Conservation (phyloP, 2,888 invertebrate species). For the Fragum whitleyi region DNA sequence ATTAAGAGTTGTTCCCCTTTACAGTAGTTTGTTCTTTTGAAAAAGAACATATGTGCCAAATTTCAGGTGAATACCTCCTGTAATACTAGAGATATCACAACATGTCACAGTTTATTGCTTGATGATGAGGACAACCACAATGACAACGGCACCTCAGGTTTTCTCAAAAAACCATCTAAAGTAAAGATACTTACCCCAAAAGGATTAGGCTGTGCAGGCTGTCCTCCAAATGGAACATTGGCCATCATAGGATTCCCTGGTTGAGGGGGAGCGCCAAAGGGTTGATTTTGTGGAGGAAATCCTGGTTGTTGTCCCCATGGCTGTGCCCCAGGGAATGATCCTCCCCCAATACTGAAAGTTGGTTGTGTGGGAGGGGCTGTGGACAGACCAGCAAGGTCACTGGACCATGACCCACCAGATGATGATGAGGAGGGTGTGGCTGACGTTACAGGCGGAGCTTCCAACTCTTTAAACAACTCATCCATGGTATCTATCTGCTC, state of each 20-base stretch:
- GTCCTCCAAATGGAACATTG: conserved; percentile 20
- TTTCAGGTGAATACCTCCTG: too few relatives aligned
- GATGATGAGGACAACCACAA: too few relatives aligned
- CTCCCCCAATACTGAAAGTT: conserved; percentile 45
- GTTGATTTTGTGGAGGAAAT: conserved; percentile 21
- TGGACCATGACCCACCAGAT: conserved; percentile 24
- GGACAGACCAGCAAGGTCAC: conserved; percentile 46
- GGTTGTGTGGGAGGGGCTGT: conserved; percentile 35
- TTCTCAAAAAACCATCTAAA: too few relatives aligned
- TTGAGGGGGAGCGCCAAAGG: conserved; percentile 21
- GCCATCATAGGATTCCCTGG: conserved; percentile 10
- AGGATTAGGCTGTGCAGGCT: conserved; percentile 34
- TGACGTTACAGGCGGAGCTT: conserved; percentile 58
- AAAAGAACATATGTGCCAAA: too few relatives aligned
- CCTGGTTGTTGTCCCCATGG: conserved; percentile 12
- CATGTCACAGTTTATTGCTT: too few relatives aligned
- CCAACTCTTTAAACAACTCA: conserved; percentile 68
- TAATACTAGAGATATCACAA: too few relatives aligned
- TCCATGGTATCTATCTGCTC: conserved; percentile 79
- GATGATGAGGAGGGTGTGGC: conserved; percentile 15
- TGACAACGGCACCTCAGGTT: too few relatives aligned
- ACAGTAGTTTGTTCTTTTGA: too few relatives aligned
- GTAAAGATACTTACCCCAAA: conserved; percentile 34
- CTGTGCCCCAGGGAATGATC: conserved; percentile 38
- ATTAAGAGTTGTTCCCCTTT: too few relatives aligned